Evolutionary conservation across 2,113 vertebrate genomes (phyloP).

Genomic region (Empidonax alnorum): DNA sequence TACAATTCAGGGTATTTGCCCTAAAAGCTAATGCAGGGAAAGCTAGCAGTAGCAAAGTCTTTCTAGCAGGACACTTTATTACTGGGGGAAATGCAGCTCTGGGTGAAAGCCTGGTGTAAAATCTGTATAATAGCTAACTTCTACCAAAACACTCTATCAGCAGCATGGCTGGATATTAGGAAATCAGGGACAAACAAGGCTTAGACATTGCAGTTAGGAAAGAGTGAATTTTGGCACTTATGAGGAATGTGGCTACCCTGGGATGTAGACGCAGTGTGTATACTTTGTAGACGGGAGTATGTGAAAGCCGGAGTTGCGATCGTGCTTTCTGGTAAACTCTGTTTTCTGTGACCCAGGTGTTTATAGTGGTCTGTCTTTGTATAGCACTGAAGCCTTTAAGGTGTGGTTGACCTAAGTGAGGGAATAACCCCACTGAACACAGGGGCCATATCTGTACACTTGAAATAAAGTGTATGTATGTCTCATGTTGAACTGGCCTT

Average conservation of each 20-base stretch:
- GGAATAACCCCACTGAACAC: background rate
- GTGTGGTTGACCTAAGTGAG: background rate
- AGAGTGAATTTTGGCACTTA: background rate
- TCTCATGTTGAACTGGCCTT: background rate
- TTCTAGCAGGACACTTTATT: background rate
- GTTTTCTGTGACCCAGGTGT: background rate
- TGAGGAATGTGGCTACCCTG: background rate
- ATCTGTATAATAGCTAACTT: background rate
- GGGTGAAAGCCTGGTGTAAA: background rate
- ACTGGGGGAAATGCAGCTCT: background rate
- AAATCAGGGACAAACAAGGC: background rate
- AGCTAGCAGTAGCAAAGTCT: background rate
- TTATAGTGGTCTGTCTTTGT: background rate
- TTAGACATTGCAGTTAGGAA: background rate
- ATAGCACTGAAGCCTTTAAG: background rate
- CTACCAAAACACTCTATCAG: background rate
- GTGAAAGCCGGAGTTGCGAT: background rate
- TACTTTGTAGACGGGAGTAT: background rate
- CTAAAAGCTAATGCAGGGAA: background rate
- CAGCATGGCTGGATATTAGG: fast-evolving
- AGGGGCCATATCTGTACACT: fast-evolving
- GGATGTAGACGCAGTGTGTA: fast-evolving
- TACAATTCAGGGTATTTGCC: background rate
- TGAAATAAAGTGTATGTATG: background rate
- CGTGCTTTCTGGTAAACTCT: fast-evolving